phyloP scores from a whole-genome alignment of 1,140 invertebrate genomes.

The Chironomus tepperi region DNA sequence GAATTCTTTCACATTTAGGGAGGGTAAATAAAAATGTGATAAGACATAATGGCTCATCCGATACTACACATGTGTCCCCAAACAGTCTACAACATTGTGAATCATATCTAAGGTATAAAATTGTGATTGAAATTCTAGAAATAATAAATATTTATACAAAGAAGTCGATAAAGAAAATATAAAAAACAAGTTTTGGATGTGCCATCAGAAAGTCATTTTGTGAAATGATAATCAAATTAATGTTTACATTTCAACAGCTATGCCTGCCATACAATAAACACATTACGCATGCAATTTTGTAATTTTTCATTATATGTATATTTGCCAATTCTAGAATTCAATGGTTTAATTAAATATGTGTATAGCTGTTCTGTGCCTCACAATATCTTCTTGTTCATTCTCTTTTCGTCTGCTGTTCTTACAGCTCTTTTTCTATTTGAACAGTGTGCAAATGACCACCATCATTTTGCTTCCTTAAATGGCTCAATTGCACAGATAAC shows the following conservation, averaged over 20 bases:
- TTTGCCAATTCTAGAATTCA: background rate
- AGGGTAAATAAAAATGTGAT: too few relatives aligned
- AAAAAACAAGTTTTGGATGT: background rate
- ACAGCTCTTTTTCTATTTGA: background rate
- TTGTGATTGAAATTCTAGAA: too few relatives aligned
- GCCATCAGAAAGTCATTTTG: background rate
- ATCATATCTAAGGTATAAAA: too few relatives aligned
- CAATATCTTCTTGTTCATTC: background rate
- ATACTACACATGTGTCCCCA: too few relatives aligned
- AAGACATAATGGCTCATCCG: too few relatives aligned
- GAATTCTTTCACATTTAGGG: too few relatives aligned
- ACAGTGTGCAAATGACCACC: background rate
- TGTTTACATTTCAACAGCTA: background rate
- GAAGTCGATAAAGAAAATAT: background rate
- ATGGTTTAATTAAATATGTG: background rate
- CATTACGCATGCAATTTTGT: background rate
- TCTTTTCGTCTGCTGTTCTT: background rate
- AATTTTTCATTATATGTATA: constrained; percentile 3
- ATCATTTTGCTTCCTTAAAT: constrained; percentile 13
- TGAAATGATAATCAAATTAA: background rate
- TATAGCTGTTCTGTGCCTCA: background rate
- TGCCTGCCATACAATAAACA: background rate
- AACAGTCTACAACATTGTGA: too few relatives aligned
- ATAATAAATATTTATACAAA: too few relatives aligned
- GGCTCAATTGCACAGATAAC: background rate